Percentiles rank a stretch among this genome's conserved stretches.
phyloP scores from a whole-genome alignment of 2,797 vertebrate genomes.

The Naso thynnoides region DNA sequence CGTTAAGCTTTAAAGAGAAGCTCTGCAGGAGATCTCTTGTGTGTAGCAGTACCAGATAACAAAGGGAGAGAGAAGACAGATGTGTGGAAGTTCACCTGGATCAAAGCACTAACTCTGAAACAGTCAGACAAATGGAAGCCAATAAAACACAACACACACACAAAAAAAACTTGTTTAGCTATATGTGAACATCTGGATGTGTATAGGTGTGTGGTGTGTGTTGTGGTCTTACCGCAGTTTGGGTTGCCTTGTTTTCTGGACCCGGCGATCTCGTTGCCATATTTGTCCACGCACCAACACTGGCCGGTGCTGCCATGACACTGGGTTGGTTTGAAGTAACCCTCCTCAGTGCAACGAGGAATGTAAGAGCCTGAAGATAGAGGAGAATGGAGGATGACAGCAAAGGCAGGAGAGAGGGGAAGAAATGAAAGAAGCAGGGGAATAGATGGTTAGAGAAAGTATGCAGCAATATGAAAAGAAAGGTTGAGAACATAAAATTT shows the following conservation, averaged over 20 bases:
- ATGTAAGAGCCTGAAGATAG: constrained; percentile 87
- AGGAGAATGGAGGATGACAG: not conserved
- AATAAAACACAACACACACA: constrained; percentile 24
- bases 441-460: not conserved
- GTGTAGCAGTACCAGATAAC: constrained; percentile 20
- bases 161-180: constrained; percentile 3
- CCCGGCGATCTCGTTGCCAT: constrained; percentile 95
- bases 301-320: constrained; percentile 94
- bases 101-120: constrained; percentile 45
- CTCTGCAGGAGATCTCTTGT: constrained; percentile 8
- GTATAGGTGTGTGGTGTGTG: constrained; percentile 13
- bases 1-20: constrained; percentile 43
- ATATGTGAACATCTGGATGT: constrained; percentile 5
- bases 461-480: not conserved
- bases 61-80: constrained; percentile 30
- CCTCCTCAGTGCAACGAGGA: constrained; percentile 94
- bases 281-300: constrained; percentile 99
- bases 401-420: not conserved
- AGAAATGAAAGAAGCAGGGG: not conserved
- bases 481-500: constrained; percentile 11
- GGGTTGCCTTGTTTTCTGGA: constrained; percentile 94
- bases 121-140: constrained; percentile 38
- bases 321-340: constrained; percentile 96
- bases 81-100: constrained; percentile 27
- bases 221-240: constrained; percentile 88